Percentiles rank a stretch among this genome's conserved stretches.
phyloP scores from a whole-genome alignment of 2,113 vertebrate genomes.

The Callaeas wilsoni region DNA sequence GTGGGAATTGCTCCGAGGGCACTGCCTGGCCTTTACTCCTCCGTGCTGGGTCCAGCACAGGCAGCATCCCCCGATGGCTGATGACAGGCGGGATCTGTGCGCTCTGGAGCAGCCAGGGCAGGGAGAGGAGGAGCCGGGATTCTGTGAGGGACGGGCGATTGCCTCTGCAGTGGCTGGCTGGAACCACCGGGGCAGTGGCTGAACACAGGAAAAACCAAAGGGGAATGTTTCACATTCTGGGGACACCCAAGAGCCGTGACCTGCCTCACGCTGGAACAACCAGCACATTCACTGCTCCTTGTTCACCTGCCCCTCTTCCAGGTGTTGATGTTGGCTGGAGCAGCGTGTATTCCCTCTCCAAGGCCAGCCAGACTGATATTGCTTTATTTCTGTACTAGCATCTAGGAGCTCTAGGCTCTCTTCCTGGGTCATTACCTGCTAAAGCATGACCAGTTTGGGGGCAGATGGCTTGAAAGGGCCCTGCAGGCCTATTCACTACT shows the following conservation, averaged over 20 bases:
- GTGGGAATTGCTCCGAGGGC: neutral
- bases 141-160: accelerated
- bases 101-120: neutral
- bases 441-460: neutral
- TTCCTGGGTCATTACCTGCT: neutral
- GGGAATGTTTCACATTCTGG: neutral
- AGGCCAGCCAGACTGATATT: neutral
- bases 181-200: neutral
- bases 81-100: neutral
- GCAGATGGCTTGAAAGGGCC: neutral
- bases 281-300: neutral
- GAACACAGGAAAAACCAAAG: neutral
- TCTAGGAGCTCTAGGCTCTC: neutral
- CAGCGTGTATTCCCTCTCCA: neutral
- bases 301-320: neutral
- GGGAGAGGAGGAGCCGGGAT: neutral
- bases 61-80: neutral
- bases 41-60: accelerated
- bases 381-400: neutral
- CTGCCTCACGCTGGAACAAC: neutral
- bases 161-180: neutral
- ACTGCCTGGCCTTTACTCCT: neutral
- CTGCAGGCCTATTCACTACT: neutral
- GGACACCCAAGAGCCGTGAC: neutral
- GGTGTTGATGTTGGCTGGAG: neutral